Conservation (phyloP, 2,797 vertebrate genomes). For the Petrocephalus sullivani region DNA sequence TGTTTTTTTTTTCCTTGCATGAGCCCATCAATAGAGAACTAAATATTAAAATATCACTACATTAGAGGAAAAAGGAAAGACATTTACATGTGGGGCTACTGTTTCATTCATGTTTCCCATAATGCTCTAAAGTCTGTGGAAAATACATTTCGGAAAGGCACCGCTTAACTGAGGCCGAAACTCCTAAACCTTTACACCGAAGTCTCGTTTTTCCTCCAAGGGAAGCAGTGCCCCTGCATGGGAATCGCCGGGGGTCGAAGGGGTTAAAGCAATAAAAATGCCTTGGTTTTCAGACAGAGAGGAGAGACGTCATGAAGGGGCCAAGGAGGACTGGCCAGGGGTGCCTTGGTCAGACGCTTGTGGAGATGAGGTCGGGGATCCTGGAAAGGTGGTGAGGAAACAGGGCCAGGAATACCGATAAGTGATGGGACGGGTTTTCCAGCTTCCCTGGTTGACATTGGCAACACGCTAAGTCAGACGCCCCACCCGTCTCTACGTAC, state of each 20-base stretch:
- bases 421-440: slow-evolving; percentile 24
- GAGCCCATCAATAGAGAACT: not conserved
- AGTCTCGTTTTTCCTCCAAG: not conserved
- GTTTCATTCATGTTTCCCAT: not conserved
- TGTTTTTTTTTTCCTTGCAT: not conserved
- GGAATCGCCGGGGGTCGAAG: not conserved
- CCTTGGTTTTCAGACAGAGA: slow-evolving; percentile 19
- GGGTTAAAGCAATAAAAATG: slow-evolving; percentile 23
- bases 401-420: slow-evolving; percentile 17
- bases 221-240: not conserved
- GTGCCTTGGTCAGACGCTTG: slow-evolving; percentile 19
- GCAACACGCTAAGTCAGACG: not conserved
- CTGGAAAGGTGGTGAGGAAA: slow-evolving; percentile 28
- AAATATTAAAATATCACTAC: not conserved
- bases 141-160: not conserved
- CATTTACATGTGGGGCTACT: not conserved
- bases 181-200: not conserved
- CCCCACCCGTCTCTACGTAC: slow-evolving; percentile 15
- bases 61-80: not conserved
- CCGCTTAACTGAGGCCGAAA: not conserved
- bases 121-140: not conserved
- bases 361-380: slow-evolving; percentile 16
- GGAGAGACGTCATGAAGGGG: slow-evolving; percentile 13
- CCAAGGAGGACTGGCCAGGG: slow-evolving; percentile 19
- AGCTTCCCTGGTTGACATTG: slow-evolving; percentile 26